Conservation (phyloP, 1,140 invertebrate genomes). For the Drosophila micromelanica region DNA sequence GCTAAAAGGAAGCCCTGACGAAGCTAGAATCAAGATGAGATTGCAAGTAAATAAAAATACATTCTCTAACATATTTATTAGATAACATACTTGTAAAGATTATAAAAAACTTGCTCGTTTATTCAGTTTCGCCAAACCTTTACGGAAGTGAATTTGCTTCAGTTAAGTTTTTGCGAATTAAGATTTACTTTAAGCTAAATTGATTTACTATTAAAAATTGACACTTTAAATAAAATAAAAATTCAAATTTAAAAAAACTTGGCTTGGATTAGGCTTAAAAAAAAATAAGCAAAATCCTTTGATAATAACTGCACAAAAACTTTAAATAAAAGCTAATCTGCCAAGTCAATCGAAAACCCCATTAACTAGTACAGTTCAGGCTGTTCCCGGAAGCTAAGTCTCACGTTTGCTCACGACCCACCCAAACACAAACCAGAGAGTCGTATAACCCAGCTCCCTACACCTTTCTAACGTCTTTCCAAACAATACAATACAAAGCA, state of each 20-base stretch:
- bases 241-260: no score
- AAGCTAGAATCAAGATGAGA: background rate
- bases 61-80: no score
- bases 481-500: slow-evolving; percentile 10
- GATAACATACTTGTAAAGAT: no score
- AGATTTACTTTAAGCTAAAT: no score
- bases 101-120: background rate
- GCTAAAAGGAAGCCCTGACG: no score
- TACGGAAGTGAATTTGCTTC: background rate
- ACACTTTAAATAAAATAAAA: no score
- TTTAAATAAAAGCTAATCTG: background rate
- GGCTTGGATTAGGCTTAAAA: no score
- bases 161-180: no score
- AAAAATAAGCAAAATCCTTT: no score
- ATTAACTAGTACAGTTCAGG: background rate
- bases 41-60: background rate
- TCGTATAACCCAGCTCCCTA: slow-evolving; percentile 27
- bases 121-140: background rate
- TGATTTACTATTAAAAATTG: no score
- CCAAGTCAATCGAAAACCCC: background rate
- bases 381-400: slow-evolving; percentile 23
- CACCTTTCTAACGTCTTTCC: slow-evolving; percentile 41
- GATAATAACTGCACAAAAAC: no score
- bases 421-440: slow-evolving; percentile 37
- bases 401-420: slow-evolving; percentile 30